Evolutionary conservation across 2,113 vertebrate species (phyloP).

Genomic region (Felis chaus): DNA sequence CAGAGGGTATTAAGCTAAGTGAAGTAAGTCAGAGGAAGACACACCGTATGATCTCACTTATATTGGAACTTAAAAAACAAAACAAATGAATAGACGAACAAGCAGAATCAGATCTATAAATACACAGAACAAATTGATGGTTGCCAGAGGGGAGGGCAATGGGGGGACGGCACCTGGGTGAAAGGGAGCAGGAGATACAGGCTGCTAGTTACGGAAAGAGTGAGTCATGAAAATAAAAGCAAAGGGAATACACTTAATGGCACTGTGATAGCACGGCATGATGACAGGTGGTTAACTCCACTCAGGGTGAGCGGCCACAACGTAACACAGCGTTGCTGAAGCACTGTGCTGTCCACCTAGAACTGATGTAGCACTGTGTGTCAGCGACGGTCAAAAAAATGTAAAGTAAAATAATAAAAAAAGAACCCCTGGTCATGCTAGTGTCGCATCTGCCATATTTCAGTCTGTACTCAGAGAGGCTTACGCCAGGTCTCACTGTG

Average conservation of each 20-base stretch:
- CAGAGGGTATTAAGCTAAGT: not conserved
- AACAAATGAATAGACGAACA: not conserved
- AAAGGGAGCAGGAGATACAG: not conserved
- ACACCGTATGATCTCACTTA: not conserved
- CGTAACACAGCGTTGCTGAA: not conserved
- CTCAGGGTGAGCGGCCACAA: not conserved
- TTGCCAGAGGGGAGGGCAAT: not conserved
- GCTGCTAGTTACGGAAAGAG: not conserved
- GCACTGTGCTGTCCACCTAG: not conserved
- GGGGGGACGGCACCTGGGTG: not conserved
- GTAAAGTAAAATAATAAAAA: not conserved
- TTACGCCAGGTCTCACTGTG: not conserved
- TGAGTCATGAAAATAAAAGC: not conserved
- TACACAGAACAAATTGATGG: not conserved
- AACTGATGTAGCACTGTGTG: not conserved
- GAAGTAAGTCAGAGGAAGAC: not conserved
- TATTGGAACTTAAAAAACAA: not conserved
- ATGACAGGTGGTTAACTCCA: not conserved
- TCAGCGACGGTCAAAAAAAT: not conserved
- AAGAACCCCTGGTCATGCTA: not conserved
- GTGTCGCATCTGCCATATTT: not conserved
- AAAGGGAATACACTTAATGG: not conserved
- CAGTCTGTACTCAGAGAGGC: not conserved
- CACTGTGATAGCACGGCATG: not conserved
- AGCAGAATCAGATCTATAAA: not conserved